Base-by-base conservation (phyloP, 2,888 invertebrate genomes). In the Watsonalla cultraria region DNA sequence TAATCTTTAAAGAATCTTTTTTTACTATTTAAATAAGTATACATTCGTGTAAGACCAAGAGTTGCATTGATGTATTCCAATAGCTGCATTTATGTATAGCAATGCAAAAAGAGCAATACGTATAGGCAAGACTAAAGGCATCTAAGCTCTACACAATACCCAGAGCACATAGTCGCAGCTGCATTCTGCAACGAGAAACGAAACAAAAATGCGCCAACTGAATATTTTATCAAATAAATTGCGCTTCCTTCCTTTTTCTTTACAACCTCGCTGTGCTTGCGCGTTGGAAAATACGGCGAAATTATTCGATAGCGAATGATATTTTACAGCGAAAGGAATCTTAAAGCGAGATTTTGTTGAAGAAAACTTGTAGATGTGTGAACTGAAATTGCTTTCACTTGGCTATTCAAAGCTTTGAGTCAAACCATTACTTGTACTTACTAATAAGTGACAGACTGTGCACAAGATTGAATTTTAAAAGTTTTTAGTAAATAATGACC, bases 151-250 rank as follows among this genome's bases (percentile, higher is more conserved):
- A n/a, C 52, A 47, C 59, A 53, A 15, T n/a, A 56, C 57, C 53
- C 24, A 51, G 57, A 62, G 50, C 45, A 39, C 50, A 14, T 46
- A 37, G 56, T 48, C 58, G 57, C 59, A 60, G 60, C 54, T 64
- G 72, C 66, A 67, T 68, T 66, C 62, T 65, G 68, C 65, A 65
- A 58, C 60, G 59, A 53, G 54, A 60, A 62, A 61, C 68, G 55
- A 65, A 77, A 74, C 71, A 75, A 79, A 80, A 80, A 73, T 61
- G 69, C 57, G 58, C 58, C 66, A 72, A 72, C 66, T 75, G 76
- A 80, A 82, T 80, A 75, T 80, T 80, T 78, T 78, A 80, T 74
- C 65, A 76, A 74, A 76, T 74, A 75, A 79, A 80, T 80, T 79
- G 75, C 69, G 66, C 66, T 74, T 72, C 60, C 69, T 73, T 74